phyloP scores from a whole-genome alignment of 2,797 vertebrate genomes.

The Acipenser ruthenus region DNA sequence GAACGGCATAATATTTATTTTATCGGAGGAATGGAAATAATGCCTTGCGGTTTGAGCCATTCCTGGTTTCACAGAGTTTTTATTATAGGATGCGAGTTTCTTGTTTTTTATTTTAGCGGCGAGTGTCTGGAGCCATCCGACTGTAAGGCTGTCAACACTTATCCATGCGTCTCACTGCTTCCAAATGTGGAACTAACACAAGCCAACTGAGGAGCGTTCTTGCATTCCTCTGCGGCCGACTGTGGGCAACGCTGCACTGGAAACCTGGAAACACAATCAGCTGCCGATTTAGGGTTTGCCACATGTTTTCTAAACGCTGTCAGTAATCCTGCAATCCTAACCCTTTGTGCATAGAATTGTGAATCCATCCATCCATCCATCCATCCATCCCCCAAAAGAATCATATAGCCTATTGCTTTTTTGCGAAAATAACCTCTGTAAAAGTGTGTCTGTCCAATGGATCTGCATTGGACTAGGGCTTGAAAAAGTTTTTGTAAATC shows the following conservation, averaged over 20 bases:
- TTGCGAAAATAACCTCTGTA: conserved; percentile 48
- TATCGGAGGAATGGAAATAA: too few species aligned
- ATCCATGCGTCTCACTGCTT: neutral
- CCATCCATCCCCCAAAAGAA: neutral
- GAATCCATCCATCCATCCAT: neutral
- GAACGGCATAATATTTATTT: too few species aligned
- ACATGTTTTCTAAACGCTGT: too few species aligned
- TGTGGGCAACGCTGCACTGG: neutral
- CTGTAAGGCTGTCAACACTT: neutral
- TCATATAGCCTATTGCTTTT: conserved; percentile 33
- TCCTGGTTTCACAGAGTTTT: neutral
- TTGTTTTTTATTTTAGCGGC: neutral
- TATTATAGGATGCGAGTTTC: neutral
- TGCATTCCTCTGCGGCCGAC: neutral
- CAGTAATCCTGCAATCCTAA: too few species aligned
- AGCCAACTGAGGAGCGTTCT: neutral
- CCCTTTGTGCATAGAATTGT: neutral
- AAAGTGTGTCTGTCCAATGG: conserved; percentile 36
- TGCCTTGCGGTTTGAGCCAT: neutral
- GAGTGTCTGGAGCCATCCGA: neutral
- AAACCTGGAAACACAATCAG: neutral
- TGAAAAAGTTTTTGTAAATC: conserved; percentile 40
- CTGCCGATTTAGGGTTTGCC: too few species aligned
- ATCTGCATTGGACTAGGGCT: conserved; percentile 45
- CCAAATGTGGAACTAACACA: conserved; percentile 2